Percentiles rank a stretch among this genome's conserved stretches.
Conservation (phyloP, 1,140 invertebrate genomes). For the Prorops nasuta region DNA sequence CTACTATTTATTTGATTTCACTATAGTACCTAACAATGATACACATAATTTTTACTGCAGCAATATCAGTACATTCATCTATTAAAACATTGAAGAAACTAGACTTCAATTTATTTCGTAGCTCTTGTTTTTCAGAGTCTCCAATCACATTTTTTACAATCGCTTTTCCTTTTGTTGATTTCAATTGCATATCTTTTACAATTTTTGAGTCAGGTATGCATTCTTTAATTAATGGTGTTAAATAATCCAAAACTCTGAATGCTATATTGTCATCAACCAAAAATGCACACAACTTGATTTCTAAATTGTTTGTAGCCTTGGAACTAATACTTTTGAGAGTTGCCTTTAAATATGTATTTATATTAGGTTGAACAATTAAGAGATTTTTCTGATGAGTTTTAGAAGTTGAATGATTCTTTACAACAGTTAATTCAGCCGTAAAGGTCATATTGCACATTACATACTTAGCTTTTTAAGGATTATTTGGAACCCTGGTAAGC, state of each 20-base stretch:
- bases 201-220: constrained; percentile 20
- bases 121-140: constrained; percentile 10
- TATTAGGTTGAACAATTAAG: neutral
- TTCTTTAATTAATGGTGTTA: constrained; percentile 11
- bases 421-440: constrained; percentile 11
- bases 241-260: constrained; percentile 5
- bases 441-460: neutral
- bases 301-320: constrained; percentile 9
- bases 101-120: constrained; percentile 20
- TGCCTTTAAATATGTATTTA: neutral
- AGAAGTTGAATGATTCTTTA: constrained; percentile 2
- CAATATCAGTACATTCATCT: constrained; percentile 32
- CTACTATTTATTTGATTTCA: neutral
- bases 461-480: constrained; percentile 8
- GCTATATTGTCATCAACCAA: constrained; percentile 16
- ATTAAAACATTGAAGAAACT: constrained; percentile 22
- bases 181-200: constrained; percentile 9
- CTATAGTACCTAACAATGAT: constrained; percentile 15
- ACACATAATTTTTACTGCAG: constrained; percentile 16
- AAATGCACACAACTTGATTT: constrained; percentile 18
- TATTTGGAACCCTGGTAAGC: constrained; percentile 2
- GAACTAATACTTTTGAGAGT: neutral
- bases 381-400: constrained; percentile 1
- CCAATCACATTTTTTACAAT: constrained; percentile 29
- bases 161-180: constrained; percentile 13